Percentiles rank a stretch among this genome's conserved stretches.
phyloP scores from a whole-genome alignment of 2,113 vertebrate genomes.

The Hypanus sabinus region DNA sequence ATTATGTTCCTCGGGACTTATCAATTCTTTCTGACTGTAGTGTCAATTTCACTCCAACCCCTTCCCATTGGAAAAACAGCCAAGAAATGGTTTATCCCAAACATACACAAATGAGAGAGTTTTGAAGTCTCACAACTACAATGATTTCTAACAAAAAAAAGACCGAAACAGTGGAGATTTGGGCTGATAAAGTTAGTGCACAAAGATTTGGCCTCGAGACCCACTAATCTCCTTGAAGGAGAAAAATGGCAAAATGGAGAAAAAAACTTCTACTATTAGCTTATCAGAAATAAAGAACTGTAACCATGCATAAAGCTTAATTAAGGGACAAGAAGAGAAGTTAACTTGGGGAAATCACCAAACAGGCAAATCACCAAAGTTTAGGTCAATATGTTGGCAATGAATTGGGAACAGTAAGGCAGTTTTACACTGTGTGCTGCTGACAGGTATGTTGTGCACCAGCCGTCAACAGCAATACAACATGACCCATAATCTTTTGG shows the following conservation, averaged over 20 bases:
- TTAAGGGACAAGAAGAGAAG: not conserved
- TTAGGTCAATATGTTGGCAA: not conserved
- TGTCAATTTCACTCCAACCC: conserved; percentile 5
- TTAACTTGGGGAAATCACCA: not conserved
- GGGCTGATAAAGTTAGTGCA: conserved; percentile 25
- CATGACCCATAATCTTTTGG: not conserved
- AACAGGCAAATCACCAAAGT: not conserved
- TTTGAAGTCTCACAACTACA: not conserved
- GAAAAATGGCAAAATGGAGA: not conserved
- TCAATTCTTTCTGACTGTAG: not conserved
- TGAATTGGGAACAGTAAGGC: conserved; percentile 25
- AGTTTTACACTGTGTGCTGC: not conserved
- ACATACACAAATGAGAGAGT: not conserved
- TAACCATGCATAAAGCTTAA: not conserved
- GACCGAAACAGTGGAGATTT: conserved; percentile 11
- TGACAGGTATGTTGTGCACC: not conserved
- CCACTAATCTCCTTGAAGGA: not conserved
- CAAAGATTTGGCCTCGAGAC: not conserved
- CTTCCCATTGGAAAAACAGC: not conserved
- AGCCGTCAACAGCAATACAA: not conserved
- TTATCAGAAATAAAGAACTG: not conserved
- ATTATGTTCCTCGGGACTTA: not conserved
- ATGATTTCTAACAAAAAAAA: not conserved
- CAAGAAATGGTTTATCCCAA: not conserved
- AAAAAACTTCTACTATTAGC: not conserved